Evolutionary conservation across 1,140 invertebrate species (phyloP), one percentile per base, ranked within the genome.

Genomic region (Papilio xuthus): DNA sequence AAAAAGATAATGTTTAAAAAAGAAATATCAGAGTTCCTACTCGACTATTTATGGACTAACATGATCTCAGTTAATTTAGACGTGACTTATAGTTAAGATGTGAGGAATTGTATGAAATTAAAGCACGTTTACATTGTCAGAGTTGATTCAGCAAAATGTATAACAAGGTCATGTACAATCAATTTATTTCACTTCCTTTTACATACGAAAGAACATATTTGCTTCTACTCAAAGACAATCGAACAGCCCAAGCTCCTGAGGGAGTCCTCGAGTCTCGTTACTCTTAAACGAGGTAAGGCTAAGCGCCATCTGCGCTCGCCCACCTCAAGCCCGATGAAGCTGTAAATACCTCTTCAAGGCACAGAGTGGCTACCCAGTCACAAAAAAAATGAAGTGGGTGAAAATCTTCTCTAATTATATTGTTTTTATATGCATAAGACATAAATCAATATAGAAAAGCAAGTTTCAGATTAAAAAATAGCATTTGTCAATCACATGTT

Each of bases 401-500:
- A 53, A n/a, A n/a, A n/a, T n/a, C n/a, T n/a, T 50, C 6, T 53
- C 6, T 20, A 53, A 18, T 8, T n/a, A 41, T 4, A 41, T 2
- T 53, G 15, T 7, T 50, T n/a, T 15, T n/a, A n/a, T n/a, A 13
- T 9, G 15, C 1, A 47, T 47, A 15, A 47, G 13, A 23, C 20
- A 56, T 9, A 60, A 12, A 26, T 26, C 23, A 60, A 10, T 4
- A 28, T n/a, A n/a, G n/a, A 26, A 60, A 9, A 2, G 2, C 12
- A 23, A 26, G 9, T 60, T 60, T 13, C 0, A 60, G 23, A 23
- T 60, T 42, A 63, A 42, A 41, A 37, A 63, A 42, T 8, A 7
- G 18, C 12, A 63, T 63, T 23, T 63, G n/a, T n/a, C 20, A 60
- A 63, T 76, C 32, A 76, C 20, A 53, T 41, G 53, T n/a, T 63